phyloP scores from a whole-genome alignment of 2,113 vertebrate genomes.

The Colius striatus region DNA sequence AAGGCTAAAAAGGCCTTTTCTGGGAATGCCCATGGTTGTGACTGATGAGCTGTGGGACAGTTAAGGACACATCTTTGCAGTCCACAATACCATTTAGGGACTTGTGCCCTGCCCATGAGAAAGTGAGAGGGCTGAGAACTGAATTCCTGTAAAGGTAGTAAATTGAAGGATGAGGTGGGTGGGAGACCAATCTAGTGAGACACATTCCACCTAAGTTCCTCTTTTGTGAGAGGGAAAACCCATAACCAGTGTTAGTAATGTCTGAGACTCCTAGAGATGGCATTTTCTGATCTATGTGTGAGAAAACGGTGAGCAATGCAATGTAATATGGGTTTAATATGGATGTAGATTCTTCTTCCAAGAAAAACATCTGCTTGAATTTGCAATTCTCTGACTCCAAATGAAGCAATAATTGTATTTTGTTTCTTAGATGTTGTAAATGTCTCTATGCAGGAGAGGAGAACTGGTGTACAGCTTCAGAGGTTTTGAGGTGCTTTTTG shows the following conservation, averaged over 20 bases:
- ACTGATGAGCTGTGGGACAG: neutral
- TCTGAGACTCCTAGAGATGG: neutral
- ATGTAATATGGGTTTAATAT: neutral
- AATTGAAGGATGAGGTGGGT: neutral
- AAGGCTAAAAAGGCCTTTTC: neutral
- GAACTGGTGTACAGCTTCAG: neutral
- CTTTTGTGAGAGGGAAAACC: neutral
- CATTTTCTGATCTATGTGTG: neutral
- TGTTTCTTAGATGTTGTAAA: neutral
- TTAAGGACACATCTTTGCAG: neutral
- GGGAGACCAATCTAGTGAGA: neutral
- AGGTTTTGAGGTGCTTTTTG: neutral
- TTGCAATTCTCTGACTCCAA: neutral
- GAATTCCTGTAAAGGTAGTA: neutral
- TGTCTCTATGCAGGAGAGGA: neutral
- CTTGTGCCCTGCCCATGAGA: fast-evolving
- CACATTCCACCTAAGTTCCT: neutral
- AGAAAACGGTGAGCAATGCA: neutral
- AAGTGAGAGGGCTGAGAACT: neutral
- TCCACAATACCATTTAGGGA: neutral
- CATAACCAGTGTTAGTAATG: neutral
- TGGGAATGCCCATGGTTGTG: neutral
- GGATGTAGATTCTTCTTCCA: neutral
- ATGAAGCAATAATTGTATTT: neutral
- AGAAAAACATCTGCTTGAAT: neutral